Evolutionary conservation across 2,113 vertebrate genomes (phyloP), one percentile per base, ranked within the genome.

Genomic region (Arenaria interpres): DNA sequence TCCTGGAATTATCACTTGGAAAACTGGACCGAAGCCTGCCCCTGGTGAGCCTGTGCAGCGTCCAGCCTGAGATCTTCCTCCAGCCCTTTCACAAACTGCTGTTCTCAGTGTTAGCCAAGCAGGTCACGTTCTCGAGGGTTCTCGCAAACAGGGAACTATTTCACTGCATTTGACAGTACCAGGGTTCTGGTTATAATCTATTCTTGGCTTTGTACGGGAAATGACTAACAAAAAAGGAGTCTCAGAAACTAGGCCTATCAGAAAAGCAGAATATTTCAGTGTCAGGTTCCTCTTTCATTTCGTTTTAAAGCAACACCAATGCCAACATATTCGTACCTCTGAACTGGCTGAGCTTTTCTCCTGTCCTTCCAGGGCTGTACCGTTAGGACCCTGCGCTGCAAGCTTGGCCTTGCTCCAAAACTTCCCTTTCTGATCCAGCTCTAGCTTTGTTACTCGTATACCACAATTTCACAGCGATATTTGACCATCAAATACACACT

Each of bases 331-430:
- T n/a, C 1, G 0, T 21, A 2, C 25, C 51, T 46, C 37, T 18
- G 22, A 63, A 39, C 0, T 1, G 9, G 12, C 8, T 23, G 20
- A 41, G 16, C 16, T 23, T 33, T 6, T 8, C 16, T 30, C 5
- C 17, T n/a, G 0, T 6, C 4, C 0, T 43, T 63, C 66, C 79
- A 56, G 27, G 5, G 8, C 1, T 7, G 9, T 14, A 8, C 41
- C 51, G 32, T 75, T 63, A 68, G 68, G 67, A 80, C 19, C 18
- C 33, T 7, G 35, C 1, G 0, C 43, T 39, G 12, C 67, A 10
- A 24, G 33, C 27, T 8, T 12, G 39, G 7, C 4, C 0, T 14
- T 4, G 12, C 10, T 8, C 50, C 48, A 56, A 43, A 64, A 30
- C 10, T 21, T 48, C 11, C 5, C 1, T 24, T 76, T 46, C 69